Percentiles rank a stretch among this genome's conserved stretches.
Evolutionary conservation across 2,113 vertebrate genomes (phyloP).

Genomic region (Salvelinus fontinalis): DNA sequence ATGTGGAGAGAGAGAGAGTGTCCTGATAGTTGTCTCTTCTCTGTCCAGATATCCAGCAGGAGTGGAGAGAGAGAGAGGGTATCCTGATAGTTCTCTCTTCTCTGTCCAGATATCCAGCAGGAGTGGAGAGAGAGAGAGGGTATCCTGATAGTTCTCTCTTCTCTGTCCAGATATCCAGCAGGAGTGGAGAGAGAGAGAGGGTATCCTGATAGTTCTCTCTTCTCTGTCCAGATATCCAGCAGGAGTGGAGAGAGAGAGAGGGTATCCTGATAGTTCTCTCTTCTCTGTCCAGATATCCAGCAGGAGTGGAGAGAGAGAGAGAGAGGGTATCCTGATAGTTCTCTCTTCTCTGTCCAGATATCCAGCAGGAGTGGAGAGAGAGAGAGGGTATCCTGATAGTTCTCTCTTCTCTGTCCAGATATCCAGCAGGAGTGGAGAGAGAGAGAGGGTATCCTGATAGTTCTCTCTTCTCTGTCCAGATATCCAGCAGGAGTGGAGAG

Average conservation of each 20-base stretch:
- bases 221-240: constrained; percentile 77
- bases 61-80: constrained; percentile 86
- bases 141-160: too few species aligned
- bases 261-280: too few species aligned
- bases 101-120: constrained; percentile 78
- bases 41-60: constrained; percentile 78
- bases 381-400: too few species aligned
- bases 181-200: constrained; percentile 83
- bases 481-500: constrained; percentile 82
- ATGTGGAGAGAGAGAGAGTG: too few species aligned
- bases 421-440: constrained; percentile 83
- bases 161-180: constrained; percentile 78
- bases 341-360: constrained; percentile 72
- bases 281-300: constrained; percentile 77
- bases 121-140: constrained; percentile 85
- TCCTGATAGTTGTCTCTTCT: not conserved
- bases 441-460: too few species aligned
- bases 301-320: constrained; percentile 82
- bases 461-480: constrained; percentile 72
- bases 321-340: too few species aligned
- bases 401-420: constrained; percentile 72
- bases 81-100: too few species aligned
- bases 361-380: constrained; percentile 83
- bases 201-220: too few species aligned
- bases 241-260: constrained; percentile 83